Evolutionary conservation across 2,888 invertebrate species (phyloP), one percentile per base, ranked within the genome.

Genomic region (Nephrotoma flavescens): DNA sequence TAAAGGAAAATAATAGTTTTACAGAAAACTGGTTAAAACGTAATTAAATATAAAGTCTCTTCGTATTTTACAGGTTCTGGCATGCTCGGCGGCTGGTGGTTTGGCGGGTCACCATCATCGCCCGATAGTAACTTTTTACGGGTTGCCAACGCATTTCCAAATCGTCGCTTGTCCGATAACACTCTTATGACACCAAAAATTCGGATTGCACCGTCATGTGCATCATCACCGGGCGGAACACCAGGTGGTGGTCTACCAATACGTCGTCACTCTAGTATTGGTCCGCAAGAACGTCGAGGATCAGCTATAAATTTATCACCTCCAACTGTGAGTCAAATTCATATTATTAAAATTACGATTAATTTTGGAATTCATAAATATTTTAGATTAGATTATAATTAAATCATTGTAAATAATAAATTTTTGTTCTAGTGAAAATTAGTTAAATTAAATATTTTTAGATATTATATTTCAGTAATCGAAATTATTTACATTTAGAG

Each of bases 121-220:
- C 96, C 95, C 88, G 96, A 96, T 90, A 95, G 94, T 91, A 97
- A 97, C 92, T 97, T 97, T 93, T 93, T 98, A 90, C 95, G 96
- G 87, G 97, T 98, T 45, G 94, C 95, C 87, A 95, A 93, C 90
- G 95, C 95, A 88, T 96, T 97, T 91, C 96, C 97, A 86, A 97
- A 95, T 90, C 95, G 97, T 86, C 95, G 98, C 86, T 94, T 97
- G 87, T 97, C 97, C 41, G 98, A 98, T 92, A 98, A 98, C 91
- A 97, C 97, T 86, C 92, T 97, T 90, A 96, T 97, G 95, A 96
- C 96, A 88, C 97, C 97, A 52, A 97, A 97, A 92, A 97, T 97
- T 88, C 95, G 96, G 86, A 95, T 97, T 87, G 97, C 97, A 0
- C 97, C 97, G 9, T 97, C 97, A 15, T 97, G 97, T 91, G 96